These are phyloP conservation scores for Smittia aterrima DNA, from an alignment of 2,888 invertebrate genomes.

Conservation along the genomic window DNA sequence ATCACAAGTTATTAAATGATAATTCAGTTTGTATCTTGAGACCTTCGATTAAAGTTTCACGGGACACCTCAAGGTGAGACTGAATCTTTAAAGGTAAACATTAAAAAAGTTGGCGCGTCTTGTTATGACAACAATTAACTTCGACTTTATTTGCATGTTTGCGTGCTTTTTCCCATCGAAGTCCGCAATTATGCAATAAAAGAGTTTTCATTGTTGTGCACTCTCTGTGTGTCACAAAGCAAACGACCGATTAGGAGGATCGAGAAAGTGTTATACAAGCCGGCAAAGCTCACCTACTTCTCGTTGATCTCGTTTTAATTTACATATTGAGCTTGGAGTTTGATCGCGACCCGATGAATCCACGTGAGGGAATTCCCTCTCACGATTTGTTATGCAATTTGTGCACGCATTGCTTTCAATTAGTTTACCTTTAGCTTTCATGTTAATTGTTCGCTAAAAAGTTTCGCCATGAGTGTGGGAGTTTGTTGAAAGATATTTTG, in stretches of 20 bases:
- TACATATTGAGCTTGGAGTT: not conserved
- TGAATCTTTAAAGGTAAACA: not conserved
- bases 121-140: not conserved
- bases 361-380: not conserved
- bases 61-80: too few relatives aligned
- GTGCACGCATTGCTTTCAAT: too few relatives aligned
- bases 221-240: not conserved
- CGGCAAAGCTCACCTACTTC: not conserved
- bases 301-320: not conserved
- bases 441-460: too few relatives aligned
- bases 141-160: not conserved
- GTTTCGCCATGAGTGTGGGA: too few relatives aligned
- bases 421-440: too few relatives aligned
- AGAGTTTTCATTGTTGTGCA: not conserved
- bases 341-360: not conserved
- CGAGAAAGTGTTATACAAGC: constrained; percentile 8
- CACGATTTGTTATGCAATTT: too few relatives aligned
- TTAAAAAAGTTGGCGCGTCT: not conserved
- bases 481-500: too few relatives aligned
- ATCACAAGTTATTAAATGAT: too few relatives aligned
- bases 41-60: too few relatives aligned
- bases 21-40: too few relatives aligned
- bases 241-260: not conserved
- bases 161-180: not conserved
- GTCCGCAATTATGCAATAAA: not conserved